Base-by-base conservation (phyloP, 37 sponge, comb jelly and placozoan genomes). In the Petrosia ficiformis region DNA sequence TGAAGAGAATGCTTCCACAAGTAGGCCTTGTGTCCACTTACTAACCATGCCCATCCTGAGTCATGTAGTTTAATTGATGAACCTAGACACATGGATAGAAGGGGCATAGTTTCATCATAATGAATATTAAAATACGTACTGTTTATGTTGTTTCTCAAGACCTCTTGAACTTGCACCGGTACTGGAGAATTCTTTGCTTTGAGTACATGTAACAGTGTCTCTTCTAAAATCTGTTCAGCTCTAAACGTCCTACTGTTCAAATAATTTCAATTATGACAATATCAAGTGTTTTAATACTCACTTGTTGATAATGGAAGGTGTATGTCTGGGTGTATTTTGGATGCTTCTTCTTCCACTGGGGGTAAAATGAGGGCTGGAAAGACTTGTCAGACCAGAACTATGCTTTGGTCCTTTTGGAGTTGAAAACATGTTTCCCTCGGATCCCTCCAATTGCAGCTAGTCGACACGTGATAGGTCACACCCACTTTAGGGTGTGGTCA, bases 121-220 rank as follows among this genome's bases (percentile, higher is more conserved):
- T 19, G 16, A 64, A 10, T 39, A 48, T 19, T 8, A 39, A 30
- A n/a, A 33, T n/a, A 8, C 71, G 42, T 67, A 84, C 84, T 56
- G 36, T 40, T 57, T 1, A 42, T 33, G 36, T 78, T 42, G 1
- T 57, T 48, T 66, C 74, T 43, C 6, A 84, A 48, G 43, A 72
- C 52, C 34, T 84, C 85, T 40, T 78, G 85, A 25, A 84, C 79
- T 65, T 84, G 85, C 31, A 84, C 85, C 0, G 85, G 85, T 14
- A 84, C 79, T 1, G 78, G 85, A 36, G 66, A 64, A 37, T 77
- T 84, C 21, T 67, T 64, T 2, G 78, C 85, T 37, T 72, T 84
- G 54, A 84, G 65, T 8, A 84, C 79, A 73, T 84, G 71, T 3
- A n/a, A 24, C 3, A 44, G 68, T 28, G 78, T 72, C 40, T 84